Conservation (phyloP, 1,140 invertebrate genomes). For the Drosophila bipectinata region DNA sequence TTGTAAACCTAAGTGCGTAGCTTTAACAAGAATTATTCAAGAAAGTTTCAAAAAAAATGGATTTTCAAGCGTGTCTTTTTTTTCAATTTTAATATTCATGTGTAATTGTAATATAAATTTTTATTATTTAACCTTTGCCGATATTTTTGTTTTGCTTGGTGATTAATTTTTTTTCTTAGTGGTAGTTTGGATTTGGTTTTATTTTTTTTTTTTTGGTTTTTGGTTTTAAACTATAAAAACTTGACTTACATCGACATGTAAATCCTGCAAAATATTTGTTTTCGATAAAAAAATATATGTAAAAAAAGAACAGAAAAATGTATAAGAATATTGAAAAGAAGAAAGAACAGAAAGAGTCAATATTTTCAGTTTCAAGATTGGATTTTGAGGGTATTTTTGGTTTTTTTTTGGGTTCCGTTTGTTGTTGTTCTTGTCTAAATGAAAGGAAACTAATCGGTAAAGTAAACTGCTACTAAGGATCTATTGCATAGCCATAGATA, state of each 20-base stretch:
- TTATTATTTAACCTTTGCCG: conserved; percentile 36
- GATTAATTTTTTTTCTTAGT: conserved; percentile 29
- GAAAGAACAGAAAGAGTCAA: conserved; percentile 60
- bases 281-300: conserved; percentile 63
- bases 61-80: conserved; percentile 4
- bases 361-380: not conserved
- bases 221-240: conserved; percentile 72
- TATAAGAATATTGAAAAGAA: conserved; percentile 76
- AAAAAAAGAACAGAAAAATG: conserved; percentile 79
- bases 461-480: conserved; percentile 28
- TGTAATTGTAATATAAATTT: conserved; percentile 21
- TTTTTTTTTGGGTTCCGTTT: conserved; percentile 5
- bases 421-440: conserved; percentile 30
- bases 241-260: conserved; percentile 87
- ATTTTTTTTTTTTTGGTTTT: conserved; percentile 27
- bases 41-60: not conserved
- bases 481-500: conserved; percentile 18
- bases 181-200: conserved; percentile 24
- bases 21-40: conserved; percentile 25
- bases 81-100: not conserved
- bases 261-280: conserved; percentile 85
- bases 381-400: conserved; percentile 17
- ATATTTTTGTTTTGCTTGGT: conserved; percentile 18
- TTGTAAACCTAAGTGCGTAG: conserved; percentile 23
- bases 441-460: conserved; percentile 48